Evolutionary conservation across 2,888 invertebrate species (phyloP), one percentile per base, ranked within the genome.

Genomic region (Globia sparganii): DNA sequence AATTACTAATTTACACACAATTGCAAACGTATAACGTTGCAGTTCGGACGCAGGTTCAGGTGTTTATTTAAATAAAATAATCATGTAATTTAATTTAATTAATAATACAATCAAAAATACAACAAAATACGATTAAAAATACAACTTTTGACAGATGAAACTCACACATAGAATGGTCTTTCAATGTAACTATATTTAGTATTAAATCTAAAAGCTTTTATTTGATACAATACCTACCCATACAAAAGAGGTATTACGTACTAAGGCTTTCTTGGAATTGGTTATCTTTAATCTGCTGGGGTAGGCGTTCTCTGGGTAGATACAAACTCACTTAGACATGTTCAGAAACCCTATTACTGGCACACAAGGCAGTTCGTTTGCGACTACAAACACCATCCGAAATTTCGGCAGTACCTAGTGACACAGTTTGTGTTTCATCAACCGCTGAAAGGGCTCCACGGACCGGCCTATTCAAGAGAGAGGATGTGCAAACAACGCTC

Each of bases 351-450:
- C 91, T 90, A 94, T 94, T 94, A 94, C 77, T 82, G 79, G 72
- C 85, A 86, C 84, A 93, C 92, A 92, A 93, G 93, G 91, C 87
- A 87, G 93, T 91, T 93, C 92, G 92, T 93, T 94, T 93, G 92
- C 87, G 87, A 91, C 89, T 90, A 92, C 93, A 94, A 94, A 95
- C 94, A 94, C 84, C 87, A 90, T 84, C 90, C 86, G 88, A 93
- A 95, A 94, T 95, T 96, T 95, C 90, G 94, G 94, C 92, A 91
- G 91, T 91, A 87, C 91, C 93, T 86, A 90, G 91, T 95, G 95
- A 94, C 96, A 95, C 91, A 95, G 95, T 96, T 96, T 96, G 94
- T 95, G 93, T 95, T 96, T 93, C 96, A 96, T 96, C 95, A 94
- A 93, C 92, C 88, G 86, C 90, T 94, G 94, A 95, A 95, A 94